Evolutionary conservation across 64 coral and sea anemone species (phyloP), one percentile per base, ranked within the genome.

Genomic region (Pachyseris speciosa): DNA sequence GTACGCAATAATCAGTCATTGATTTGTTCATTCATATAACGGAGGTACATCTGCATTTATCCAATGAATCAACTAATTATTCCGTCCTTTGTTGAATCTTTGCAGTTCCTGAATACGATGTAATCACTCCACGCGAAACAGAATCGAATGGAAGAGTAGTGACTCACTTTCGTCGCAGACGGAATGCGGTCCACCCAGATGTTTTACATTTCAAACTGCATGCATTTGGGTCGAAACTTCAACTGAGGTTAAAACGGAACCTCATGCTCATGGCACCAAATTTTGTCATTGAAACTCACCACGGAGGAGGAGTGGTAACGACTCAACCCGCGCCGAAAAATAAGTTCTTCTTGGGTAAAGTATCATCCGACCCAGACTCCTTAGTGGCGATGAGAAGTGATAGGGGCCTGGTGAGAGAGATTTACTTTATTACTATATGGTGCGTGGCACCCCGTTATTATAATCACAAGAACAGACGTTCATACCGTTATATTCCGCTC

Each of bases 31-130:
- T 63, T 63, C 11, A 64, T 9, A n/a, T n/a, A n/a, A n/a, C n/a
- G n/a, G n/a, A n/a, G n/a, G n/a, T n/a, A n/a, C n/a, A n/a, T n/a
- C n/a, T n/a, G n/a, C n/a, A n/a, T n/a, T n/a, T n/a, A n/a, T 1
- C 25, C 22, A 64, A 26, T 12, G 1, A 36, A n/a, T n/a, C n/a
- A n/a, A n/a, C n/a, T n/a, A n/a, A n/a, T n/a, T n/a, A n/a, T n/a
- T 50, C 31, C 33, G 1, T 77, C 34, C 52, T 53, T 74, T 52
- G 0, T 12, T 50, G 9, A 15, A n/a, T 51, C 20, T 63, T 57
- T 34, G 3, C 8, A 91, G 89, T 91, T 84, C 89, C 89, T 19
- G 77, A 83, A 36, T 91, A 91, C 49, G 89, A 91, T 20, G 39
- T 91, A 1, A 34, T 27, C 33, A 51, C 37, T 61, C 89, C 89